phyloP scores from a whole-genome alignment of 1,140 invertebrate species.

The Nylanderia fulva region DNA sequence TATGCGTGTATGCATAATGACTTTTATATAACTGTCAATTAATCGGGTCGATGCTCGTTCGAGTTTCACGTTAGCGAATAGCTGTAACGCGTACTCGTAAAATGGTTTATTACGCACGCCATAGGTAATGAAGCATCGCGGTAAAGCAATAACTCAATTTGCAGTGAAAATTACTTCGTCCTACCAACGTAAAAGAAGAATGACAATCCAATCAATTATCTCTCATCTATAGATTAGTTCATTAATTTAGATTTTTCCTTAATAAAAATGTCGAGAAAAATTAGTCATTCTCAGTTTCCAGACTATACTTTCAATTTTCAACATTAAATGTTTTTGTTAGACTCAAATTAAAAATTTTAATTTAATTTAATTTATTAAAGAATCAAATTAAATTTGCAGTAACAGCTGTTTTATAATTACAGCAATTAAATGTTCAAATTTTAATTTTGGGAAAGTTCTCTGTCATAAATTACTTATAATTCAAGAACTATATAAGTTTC shows the following conservation, averaged over 20 bases:
- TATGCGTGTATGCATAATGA: slow-evolving; percentile 37
- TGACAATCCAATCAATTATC: background rate
- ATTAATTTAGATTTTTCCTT: background rate
- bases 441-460: background rate
- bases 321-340: background rate
- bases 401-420: no score
- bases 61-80: background rate
- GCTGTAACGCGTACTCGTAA: background rate
- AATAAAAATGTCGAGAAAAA: background rate
- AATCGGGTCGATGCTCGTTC: slow-evolving; percentile 39
- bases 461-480: background rate
- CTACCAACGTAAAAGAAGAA: background rate
- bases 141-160: slow-evolving; percentile 22
- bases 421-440: background rate
- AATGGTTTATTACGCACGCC: slow-evolving; percentile 32
- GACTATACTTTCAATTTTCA: background rate
- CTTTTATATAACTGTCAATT: slow-evolving; percentile 54
- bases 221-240: background rate
- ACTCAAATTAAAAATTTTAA: background rate
- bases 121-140: slow-evolving; percentile 26
- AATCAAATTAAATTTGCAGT: background rate
- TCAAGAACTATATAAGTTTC: background rate
- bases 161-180: background rate
- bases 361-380: background rate
- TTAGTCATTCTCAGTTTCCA: background rate